phyloP scores from a whole-genome alignment of 2,888 invertebrate species.

The Aleiodes alternator region DNA sequence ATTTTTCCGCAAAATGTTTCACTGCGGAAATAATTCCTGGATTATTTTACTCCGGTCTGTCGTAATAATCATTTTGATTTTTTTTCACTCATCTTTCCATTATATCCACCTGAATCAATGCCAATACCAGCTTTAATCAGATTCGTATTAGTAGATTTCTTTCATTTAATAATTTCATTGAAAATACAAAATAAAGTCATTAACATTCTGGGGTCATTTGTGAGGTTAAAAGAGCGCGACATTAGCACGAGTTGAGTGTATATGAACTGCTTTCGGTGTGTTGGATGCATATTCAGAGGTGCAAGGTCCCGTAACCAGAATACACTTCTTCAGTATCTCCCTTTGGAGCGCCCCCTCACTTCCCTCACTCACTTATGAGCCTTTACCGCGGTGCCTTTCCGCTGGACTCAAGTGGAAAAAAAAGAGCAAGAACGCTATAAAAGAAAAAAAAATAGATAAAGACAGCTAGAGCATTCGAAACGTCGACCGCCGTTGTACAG shows the following conservation, averaged over 20 bases:
- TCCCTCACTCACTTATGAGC: conserved; percentile 5
- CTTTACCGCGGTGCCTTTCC: background rate
- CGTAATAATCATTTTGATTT: background rate
- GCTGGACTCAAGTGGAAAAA: background rate
- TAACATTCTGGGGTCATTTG: conserved; percentile 68
- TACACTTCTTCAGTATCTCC: conserved; percentile 17
- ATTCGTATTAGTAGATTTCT: conserved; percentile 13
- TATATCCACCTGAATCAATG: background rate
- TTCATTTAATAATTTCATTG: conserved; percentile 62
- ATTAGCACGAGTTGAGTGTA: conserved; percentile 62
- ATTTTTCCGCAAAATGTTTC: too few species aligned
- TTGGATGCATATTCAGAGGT: conserved; percentile 69
- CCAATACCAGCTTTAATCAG: background rate
- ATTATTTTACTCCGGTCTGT: too few species aligned
- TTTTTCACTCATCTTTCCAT: background rate
- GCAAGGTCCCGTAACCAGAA: conserved; percentile 60
- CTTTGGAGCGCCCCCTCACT: background rate
- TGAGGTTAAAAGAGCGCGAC: conserved; percentile 70
- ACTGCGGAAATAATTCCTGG: too few species aligned
- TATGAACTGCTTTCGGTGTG: conserved; percentile 60
- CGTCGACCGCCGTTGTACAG: background rate
- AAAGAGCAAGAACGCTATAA: background rate
- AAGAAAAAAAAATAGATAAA: conserved; percentile 10
- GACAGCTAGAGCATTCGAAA: background rate
- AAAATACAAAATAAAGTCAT: conserved; percentile 70